These are phyloP conservation scores for Clarias pachynema DNA, from an alignment of 2,797 vertebrate species.

Conservation along the genomic window DNA sequence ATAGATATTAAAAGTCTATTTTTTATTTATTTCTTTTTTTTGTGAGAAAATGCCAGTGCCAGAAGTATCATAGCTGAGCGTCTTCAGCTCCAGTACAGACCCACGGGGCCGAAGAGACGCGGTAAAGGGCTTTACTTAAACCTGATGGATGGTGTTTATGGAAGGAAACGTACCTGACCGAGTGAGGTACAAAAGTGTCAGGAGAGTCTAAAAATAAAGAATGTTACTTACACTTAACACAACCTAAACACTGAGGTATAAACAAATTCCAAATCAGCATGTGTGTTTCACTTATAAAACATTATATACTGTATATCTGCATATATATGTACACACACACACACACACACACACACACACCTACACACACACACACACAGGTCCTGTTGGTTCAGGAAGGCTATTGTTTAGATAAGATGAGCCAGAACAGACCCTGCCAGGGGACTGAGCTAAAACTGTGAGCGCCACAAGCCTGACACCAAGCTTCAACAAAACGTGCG, in stretches of 20 bases:
- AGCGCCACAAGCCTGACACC: slow-evolving; percentile 69
- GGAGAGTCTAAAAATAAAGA: slow-evolving; percentile 8
- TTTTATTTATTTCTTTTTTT: background rate
- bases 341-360: slow-evolving; percentile 28
- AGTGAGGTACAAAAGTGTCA: background rate
- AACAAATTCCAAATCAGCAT: background rate
- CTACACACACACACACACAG: slow-evolving; percentile 42
- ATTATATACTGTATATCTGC: too few species aligned
- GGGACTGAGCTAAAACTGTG: slow-evolving; percentile 64
- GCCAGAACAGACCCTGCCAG: slow-evolving; percentile 63
- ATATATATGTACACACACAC: background rate
- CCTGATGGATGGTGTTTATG: slow-evolving; percentile 34
- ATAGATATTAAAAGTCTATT: slow-evolving; percentile 49
- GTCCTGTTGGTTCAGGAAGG: slow-evolving; percentile 66
- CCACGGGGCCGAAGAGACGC: background rate
- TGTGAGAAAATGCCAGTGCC: background rate
- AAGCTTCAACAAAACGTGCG: slow-evolving; percentile 43
- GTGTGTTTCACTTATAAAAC: too few species aligned
- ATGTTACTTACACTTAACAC: background rate
- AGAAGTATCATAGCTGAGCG: slow-evolving; percentile 4
- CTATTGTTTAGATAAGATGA: slow-evolving; percentile 82
- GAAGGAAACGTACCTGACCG: slow-evolving; percentile 8
- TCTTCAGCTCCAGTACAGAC: slow-evolving; percentile 5
- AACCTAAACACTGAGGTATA: slow-evolving; percentile 55
- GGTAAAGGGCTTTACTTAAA: slow-evolving; percentile 33